phyloP scores from a whole-genome alignment of 1,140 invertebrate species.

The Antheraea mylitta region DNA sequence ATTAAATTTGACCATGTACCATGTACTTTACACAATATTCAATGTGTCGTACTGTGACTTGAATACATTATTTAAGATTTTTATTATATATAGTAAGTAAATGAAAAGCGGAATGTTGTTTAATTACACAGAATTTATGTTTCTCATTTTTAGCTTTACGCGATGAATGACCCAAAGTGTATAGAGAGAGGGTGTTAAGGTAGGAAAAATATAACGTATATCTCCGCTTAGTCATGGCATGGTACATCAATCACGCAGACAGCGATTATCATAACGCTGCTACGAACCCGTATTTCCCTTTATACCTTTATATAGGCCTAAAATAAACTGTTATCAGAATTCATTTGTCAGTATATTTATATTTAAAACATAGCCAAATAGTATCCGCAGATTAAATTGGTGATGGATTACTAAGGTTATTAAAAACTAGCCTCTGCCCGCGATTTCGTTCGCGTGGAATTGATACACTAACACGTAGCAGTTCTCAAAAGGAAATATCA shows the following conservation, averaged over 20 bases:
- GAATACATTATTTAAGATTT: no score
- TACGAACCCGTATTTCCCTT: conserved; percentile 40
- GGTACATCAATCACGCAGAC: conserved; percentile 65
- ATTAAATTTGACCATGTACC: background rate
- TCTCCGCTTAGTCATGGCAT: conserved; percentile 54
- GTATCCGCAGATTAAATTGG: no score
- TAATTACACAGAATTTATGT: background rate
- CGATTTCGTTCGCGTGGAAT: no score
- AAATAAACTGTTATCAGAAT: conserved; percentile 23
- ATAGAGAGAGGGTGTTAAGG: conserved; percentile 26
- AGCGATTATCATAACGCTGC: conserved; percentile 56
- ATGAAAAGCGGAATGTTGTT: background rate
- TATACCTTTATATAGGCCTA: conserved; percentile 23
- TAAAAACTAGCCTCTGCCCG: no score
- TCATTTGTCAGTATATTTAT: background rate
- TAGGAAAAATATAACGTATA: conserved; percentile 37
- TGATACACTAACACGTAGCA: no score
- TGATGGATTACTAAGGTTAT: background rate
- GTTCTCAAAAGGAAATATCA: no score
- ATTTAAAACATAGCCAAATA: background rate
- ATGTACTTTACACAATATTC: background rate
- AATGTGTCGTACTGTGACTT: background rate
- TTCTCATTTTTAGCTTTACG: no score
- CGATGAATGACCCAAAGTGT: conserved; percentile 9
- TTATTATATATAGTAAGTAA: background rate